Base-by-base conservation (phyloP, 2,888 invertebrate genomes). In the Lysandra bellargus region DNA sequence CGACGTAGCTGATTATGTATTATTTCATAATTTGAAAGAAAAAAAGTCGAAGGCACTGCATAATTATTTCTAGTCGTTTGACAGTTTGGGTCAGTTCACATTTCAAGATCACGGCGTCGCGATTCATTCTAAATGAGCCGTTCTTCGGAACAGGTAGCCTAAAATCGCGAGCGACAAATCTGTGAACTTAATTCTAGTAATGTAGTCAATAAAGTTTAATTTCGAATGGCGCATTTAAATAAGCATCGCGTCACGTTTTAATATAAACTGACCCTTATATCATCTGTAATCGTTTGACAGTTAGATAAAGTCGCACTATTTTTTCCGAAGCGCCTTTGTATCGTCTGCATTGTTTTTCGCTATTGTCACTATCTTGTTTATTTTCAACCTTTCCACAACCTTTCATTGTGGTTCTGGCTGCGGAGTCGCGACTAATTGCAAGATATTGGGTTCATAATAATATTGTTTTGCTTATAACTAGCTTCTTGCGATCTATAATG, bases 281-380 rank as follows among this genome's bases (percentile, higher is more conserved):
- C 69, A 14, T 69, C 69, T 14, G 14, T 33, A 17, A 69, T 69
- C 37, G 33, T 37, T 69, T 37, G 14, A 37, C 5, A 17, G 69
- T 69, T 17, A 37, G 69, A 37, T 69, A 37, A 64, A 33, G 17
- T 64, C 30, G 30, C 30, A 30, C 30, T 64, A 30, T 69, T 83
- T 84, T 83, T 83, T 57, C 57, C 83, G 83, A 23, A 49, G 23
- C 82, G 80, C 85, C 85, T 87, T 87, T 86, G 86, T 86, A 83
- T 83, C 83, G 81, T 82, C 82, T 81, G 82, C 86, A 85, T 87
- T 87, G 88, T 88, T 86, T 82, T 81, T 79, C 78, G 79, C 80
- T 84, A 81, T 85, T 88, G 88, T 87, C 87, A 84, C 82, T 61
- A 78, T 78, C 82, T 86, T 86, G 85, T 87, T 87, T 87, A 85